phyloP scores from a whole-genome alignment of 2,113 vertebrate genomes.

The Corythaeola cristata region DNA sequence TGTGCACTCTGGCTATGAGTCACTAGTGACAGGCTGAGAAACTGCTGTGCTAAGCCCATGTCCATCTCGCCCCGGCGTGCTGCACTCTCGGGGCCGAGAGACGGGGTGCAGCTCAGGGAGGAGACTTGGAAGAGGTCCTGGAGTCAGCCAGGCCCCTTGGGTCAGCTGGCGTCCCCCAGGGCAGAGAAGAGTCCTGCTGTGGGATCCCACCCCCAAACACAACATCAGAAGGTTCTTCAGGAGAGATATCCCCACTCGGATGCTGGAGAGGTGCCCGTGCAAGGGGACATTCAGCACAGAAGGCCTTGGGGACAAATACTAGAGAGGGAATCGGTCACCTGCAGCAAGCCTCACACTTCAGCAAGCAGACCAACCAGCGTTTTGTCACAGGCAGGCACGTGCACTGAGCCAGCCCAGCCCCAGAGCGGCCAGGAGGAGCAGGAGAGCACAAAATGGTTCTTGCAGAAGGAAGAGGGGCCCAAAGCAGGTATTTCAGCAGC shows the following conservation, averaged over 20 bases:
- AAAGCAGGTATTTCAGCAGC: neutral
- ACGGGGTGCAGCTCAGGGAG: neutral
- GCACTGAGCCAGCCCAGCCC: neutral
- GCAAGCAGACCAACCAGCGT: accelerated
- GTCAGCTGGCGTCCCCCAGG: too few species aligned
- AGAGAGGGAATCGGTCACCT: neutral
- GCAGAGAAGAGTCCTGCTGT: neutral
- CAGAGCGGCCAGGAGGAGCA: neutral
- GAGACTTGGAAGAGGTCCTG: neutral
- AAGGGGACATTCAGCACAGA: neutral
- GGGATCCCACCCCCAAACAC: neutral
- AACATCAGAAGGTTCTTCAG: neutral
- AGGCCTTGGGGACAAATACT: accelerated
- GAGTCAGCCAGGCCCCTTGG: neutral
- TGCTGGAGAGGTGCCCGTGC: neutral
- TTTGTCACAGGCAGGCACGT: neutral
- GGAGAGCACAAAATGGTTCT: neutral
- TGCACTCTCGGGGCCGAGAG: accelerated
- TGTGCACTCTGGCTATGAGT: neutral
- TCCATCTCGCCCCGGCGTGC: accelerated
- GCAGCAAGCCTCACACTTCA: neutral
- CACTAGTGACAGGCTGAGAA: neutral
- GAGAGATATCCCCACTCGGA: accelerated
- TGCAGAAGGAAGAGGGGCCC: neutral
- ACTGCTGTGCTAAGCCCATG: neutral